Percentiles rank a stretch among this genome's conserved stretches.
Evolutionary conservation across 2,888 invertebrate genomes (phyloP).

Genomic region (Steinernema carpocapsae): DNA sequence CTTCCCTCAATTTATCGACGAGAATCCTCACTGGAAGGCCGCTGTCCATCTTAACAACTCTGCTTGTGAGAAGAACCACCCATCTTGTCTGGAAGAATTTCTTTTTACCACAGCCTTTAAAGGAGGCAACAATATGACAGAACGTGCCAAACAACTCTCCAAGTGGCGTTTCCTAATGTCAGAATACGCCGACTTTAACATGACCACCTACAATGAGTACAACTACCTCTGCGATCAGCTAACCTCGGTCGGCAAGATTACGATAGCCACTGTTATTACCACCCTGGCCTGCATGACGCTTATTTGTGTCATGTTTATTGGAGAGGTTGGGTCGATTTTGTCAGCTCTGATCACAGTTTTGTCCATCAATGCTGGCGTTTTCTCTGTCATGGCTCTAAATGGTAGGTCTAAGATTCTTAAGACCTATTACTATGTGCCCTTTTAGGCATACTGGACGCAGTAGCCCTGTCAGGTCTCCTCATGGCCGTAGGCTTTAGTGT

Average conservation of each 20-base stretch:
- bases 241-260: not conserved
- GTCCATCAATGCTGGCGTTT: slow-evolving; percentile 23
- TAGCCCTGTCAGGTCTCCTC: slow-evolving; percentile 6
- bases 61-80: not conserved
- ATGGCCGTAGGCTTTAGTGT: slow-evolving; percentile 24
- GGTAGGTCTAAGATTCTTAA: not conserved
- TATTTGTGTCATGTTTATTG: slow-evolving; percentile 13
- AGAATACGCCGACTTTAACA: slow-evolving; percentile 10
- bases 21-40: not conserved
- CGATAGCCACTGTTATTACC: slow-evolving; percentile 2
- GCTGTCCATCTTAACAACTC: not conserved
- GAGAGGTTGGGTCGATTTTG: not conserved
- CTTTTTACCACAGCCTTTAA: slow-evolving; percentile 8
- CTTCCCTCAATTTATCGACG: not conserved
- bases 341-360: slow-evolving; percentile 18
- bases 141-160: slow-evolving; percentile 21
- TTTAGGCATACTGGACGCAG: slow-evolving; percentile 12
- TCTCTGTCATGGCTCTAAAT: slow-evolving; percentile 16
- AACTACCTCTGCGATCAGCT: slow-evolving; percentile 29
- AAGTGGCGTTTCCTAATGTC: not conserved
- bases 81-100: not conserved
- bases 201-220: slow-evolving; percentile 1
- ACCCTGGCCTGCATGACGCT: not conserved
- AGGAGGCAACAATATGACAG: not conserved
- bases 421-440: not conserved